Evolutionary conservation across 2,113 vertebrate genomes (phyloP), one percentile per base, ranked within the genome.

Genomic region (Calypte anna): DNA sequence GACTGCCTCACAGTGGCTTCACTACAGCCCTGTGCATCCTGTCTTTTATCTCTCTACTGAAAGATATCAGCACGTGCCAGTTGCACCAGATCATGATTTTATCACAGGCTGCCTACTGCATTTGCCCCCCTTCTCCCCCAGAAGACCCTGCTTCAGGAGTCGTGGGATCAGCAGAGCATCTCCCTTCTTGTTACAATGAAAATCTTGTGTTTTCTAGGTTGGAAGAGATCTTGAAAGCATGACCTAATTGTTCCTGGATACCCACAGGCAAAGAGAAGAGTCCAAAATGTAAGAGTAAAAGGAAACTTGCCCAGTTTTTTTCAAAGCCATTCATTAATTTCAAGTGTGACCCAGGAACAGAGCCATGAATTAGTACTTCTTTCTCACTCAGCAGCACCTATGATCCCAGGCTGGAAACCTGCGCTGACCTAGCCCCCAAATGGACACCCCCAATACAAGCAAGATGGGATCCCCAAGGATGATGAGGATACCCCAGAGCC

Each of bases 241-340:
- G 69, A 82, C 61, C 83, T 81, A 61, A 64, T 61, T 78, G 83
- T 86, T 48, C 50, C 44, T 0, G 0, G 74, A 66, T 66, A 88
- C 61, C 36, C 7, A 1, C 3, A 2, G 83, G 69, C 57, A 82
- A 92, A 77, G 33, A 67, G 40, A 55, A 38, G 23, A 50, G 36
- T 9, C 77, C 73, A 63, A 86, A 57, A 18, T 38, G 21, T 8
- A 66, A 76, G 57, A 92, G 84, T 63, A 73, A 86, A 86, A 76
- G 62, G 58, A 84, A 91, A 73, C 27, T 53, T 53, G 58, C 40
- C 70, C 66, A 17, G 38, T 74, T 55, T 38, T 85, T 86, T 85
- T 33, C 57, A 28, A 67, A 86, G 83, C 69, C 80, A 95, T 88
- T 89, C 61, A 75, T 92, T 93, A 91, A 91, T 86, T 94, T 88